Conservation (phyloP, 2,113 vertebrate genomes). For the Lutjanus erythropterus region DNA sequence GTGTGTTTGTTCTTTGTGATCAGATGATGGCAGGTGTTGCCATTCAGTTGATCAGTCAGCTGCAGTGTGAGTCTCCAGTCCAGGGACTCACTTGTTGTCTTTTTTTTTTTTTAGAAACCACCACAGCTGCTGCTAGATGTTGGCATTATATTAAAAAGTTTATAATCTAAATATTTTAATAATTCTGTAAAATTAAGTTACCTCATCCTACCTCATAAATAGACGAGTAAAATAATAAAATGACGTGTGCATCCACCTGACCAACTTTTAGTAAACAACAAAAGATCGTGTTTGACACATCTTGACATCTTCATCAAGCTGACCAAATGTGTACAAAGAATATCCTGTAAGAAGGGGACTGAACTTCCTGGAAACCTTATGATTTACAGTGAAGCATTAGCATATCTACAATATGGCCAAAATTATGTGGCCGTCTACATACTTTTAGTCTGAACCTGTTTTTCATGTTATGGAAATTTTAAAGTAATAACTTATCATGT, state of each 20-base stretch:
- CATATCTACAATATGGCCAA: no score
- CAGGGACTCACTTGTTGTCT: neutral
- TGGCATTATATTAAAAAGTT: neutral
- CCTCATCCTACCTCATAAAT: no score
- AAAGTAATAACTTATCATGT: no score
- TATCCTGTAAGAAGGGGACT: no score
- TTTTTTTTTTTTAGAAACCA: neutral
- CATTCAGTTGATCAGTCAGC: slow-evolving; percentile 18
- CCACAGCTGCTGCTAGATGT: slow-evolving; percentile 22
- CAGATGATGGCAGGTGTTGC: slow-evolving; percentile 22
- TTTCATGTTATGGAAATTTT: neutral
- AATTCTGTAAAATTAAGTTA: no score
- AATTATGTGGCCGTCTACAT: neutral
- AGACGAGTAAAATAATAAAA: neutral
- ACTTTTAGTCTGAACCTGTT: neutral
- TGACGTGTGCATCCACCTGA: neutral
- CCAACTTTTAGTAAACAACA: neutral
- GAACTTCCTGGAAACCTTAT: neutral
- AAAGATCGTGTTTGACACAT: neutral
- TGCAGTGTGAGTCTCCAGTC: neutral
- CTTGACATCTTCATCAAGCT: neutral
- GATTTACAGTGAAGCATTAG: no score
- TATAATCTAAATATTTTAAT: neutral
- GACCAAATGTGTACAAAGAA: neutral
- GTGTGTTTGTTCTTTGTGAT: neutral